Base-by-base conservation (phyloP, 1,140 invertebrate genomes). In the Arctopsyche grandis region DNA sequence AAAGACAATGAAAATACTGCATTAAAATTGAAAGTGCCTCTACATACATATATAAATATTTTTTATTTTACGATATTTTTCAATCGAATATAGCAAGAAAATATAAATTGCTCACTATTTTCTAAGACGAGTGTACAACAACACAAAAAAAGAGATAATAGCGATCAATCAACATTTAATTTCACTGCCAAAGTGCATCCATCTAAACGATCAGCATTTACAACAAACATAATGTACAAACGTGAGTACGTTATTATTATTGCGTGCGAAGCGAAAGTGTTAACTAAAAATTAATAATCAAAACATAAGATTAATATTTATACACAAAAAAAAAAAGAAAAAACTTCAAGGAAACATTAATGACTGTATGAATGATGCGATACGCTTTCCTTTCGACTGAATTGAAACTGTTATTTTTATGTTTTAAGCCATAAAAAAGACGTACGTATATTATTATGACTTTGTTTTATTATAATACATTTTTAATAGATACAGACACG, bases 191-290 rank as follows among this genome's bases (percentile, higher is more conserved):
- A 9, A 19, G 16, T 60, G 56, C 56, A 60, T 60, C 56, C 9
- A 21, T 19, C 24, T 29, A 66, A 22, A 66, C 22, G 21, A 3
- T 66, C 63, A 29, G 26, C 10, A 52, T 66, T 24, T 66, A 22
- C 7, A 4, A 38, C 7, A 4, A 38, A 4, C 7, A 38, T 38
- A 24, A 29, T 3, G 58, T 22, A 66, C 4, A 52, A 66, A 66
- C 22, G 63, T 26, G 63, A 66, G 19, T 66, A 26, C 29, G 29
- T 7, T 66, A 26, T 52, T 66, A 66, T 66, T 66, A 16, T 16
- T 60, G n/a, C 24, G 24, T 29, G 24, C 48, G 63, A 66, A 66
- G 24, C 63, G 63, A 66, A 66, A 66, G 63, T 66, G 63, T 9
- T 14, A 14, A 14, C 12, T 1, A 38, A 38, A 38, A 38, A 38